Conservation (phyloP, 2,888 invertebrate species). For the Torymus tubicola region DNA sequence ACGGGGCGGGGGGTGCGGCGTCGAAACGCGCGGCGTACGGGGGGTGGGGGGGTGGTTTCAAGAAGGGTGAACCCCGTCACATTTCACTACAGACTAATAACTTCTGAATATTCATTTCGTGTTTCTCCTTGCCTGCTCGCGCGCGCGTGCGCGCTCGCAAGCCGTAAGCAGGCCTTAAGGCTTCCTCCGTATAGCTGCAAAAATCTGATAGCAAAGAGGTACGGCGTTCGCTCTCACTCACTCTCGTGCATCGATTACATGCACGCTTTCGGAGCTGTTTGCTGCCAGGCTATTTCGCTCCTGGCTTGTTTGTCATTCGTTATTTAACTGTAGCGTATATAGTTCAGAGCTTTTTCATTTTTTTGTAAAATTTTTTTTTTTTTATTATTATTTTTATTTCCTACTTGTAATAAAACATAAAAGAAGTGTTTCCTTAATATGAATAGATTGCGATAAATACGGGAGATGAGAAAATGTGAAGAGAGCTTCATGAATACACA, state of each 20-base stretch:
- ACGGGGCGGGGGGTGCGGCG: constrained; percentile 62
- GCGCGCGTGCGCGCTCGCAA: constrained; percentile 60
- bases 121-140: constrained; percentile 73
- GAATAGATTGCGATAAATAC: background rate
- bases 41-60: constrained; percentile 65
- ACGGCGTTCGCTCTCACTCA: background rate
- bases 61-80: constrained; percentile 75
- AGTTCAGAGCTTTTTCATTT: too few species aligned
- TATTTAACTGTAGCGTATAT: too few species aligned
- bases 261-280: background rate
- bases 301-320: too few species aligned
- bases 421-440: too few species aligned
- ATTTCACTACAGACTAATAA: constrained; percentile 77
- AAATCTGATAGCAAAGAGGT: constrained; percentile 47
- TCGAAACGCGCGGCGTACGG: constrained; percentile 60
- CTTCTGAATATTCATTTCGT: constrained; percentile 77
- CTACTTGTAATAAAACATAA: too few species aligned
- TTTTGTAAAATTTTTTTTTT: too few species aligned
- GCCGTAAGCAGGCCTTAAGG: constrained; percentile 72
- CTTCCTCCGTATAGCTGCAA: constrained; percentile 69
- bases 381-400: too few species aligned
- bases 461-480: constrained; percentile 8
- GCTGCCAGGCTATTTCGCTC: too few species aligned
- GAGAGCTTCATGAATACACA: constrained; percentile 59
- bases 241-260: constrained; percentile 30